phyloP scores from a whole-genome alignment of 2,113 vertebrate genomes.

The Zootoca vivipara region DNA sequence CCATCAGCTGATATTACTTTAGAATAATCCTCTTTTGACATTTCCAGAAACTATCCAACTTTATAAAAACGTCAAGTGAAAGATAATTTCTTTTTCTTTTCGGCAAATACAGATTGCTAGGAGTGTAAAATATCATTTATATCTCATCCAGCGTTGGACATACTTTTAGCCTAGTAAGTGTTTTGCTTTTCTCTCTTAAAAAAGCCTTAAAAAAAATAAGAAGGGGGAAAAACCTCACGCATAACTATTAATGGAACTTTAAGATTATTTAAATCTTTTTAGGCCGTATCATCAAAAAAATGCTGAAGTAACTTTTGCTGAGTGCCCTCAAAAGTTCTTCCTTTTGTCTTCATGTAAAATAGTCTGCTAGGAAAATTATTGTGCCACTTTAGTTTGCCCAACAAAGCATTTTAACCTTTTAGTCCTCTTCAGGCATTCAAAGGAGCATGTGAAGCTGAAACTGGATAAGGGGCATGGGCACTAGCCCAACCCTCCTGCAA shows the following conservation, averaged over 20 bases:
- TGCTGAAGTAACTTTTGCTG: background rate
- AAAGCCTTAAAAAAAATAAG: background rate
- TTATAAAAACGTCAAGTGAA: background rate
- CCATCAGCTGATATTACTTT: background rate
- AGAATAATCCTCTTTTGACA: conserved; percentile 35
- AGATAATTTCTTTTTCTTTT: conserved; percentile 7
- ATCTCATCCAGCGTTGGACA: conserved; percentile 9
- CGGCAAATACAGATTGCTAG: background rate
- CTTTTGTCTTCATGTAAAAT: conserved; percentile 12
- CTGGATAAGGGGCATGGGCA: too few species aligned
- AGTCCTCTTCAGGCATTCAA: too few species aligned
- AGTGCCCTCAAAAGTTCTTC: background rate
- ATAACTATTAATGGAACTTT: background rate
- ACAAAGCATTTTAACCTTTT: background rate
- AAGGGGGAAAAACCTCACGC: background rate
- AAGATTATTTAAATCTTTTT: background rate
- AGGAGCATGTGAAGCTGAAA: too few species aligned
- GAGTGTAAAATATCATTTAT: conserved; percentile 35
- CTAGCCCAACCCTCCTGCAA: too few species aligned
- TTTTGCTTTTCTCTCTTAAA: background rate
- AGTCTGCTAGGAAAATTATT: rapidly evolving
- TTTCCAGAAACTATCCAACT: conserved; percentile 25
- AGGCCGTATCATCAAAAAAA: conserved; percentile 2
- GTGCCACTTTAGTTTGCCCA: background rate
- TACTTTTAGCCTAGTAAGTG: background rate